These are phyloP conservation scores for Synergus umbraculus DNA, from an alignment of 2,888 invertebrate genomes.

Conservation along the genomic window DNA sequence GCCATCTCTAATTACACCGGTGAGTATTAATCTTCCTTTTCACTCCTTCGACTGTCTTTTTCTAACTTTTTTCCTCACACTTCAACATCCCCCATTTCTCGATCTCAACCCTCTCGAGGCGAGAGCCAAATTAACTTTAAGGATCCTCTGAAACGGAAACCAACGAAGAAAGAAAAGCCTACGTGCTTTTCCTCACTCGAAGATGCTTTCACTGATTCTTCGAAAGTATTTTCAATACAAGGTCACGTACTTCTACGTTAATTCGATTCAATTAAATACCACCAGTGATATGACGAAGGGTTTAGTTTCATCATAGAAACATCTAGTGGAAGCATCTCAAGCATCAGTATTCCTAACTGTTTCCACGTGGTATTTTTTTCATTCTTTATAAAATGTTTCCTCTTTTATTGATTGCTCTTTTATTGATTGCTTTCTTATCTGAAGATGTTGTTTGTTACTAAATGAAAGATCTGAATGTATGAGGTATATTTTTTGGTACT, in stretches of 20 bases:
- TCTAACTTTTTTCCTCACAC: background rate
- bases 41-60: background rate
- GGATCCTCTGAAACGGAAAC: conserved; percentile 9
- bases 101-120: background rate
- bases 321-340: background rate
- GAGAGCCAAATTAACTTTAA: conserved; percentile 21
- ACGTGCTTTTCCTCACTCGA: conserved; percentile 40
- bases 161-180: background rate
- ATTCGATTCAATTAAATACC: background rate
- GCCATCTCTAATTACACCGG: conserved; percentile 91
- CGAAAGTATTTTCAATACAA: conserved; percentile 43
- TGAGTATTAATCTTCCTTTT: conserved; percentile 71
- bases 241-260: conserved; percentile 46
- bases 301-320: background rate
- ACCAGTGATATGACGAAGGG: background rate
- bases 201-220: conserved; percentile 19
- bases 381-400: background rate
- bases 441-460: background rate
- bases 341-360: too few species aligned
- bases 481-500: background rate
- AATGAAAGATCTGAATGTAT: background rate
- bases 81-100: conserved; percentile 41
- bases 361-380: too few species aligned
- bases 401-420: background rate
- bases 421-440: background rate